Conservation (phyloP, 2,113 vertebrate genomes). For the Trogon melanurus region DNA sequence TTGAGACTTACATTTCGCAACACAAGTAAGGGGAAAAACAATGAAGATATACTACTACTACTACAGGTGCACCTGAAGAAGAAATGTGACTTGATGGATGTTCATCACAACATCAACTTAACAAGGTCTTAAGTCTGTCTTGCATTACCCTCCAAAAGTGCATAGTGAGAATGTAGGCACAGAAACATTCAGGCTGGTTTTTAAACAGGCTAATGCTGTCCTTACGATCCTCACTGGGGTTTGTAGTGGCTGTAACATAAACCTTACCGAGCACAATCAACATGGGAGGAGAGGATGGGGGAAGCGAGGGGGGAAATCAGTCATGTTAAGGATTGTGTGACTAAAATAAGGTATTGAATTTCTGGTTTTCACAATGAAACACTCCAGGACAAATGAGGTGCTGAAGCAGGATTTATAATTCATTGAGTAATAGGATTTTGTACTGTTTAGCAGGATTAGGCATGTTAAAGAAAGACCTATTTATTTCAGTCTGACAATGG, state of each 20-base stretch:
- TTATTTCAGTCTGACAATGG: conserved; percentile 81
- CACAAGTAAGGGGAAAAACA: background rate
- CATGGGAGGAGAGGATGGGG: background rate
- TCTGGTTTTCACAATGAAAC: conserved; percentile 61
- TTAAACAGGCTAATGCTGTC: background rate
- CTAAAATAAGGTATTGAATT: conserved; percentile 66
- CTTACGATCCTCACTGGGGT: background rate
- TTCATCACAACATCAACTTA: background rate
- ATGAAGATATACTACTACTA: background rate
- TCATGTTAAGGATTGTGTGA: background rate
- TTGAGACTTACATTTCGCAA: background rate
- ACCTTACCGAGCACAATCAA: background rate
- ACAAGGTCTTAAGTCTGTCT: background rate
- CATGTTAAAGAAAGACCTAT: conserved; percentile 84
- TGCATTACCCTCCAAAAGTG: background rate
- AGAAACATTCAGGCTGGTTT: background rate
- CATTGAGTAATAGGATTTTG: conserved; percentile 88
- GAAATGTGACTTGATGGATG: background rate
- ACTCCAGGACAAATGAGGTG: conserved; percentile 71
- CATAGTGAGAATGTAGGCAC: background rate
- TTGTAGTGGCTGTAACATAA: background rate
- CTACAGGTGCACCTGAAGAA: background rate
- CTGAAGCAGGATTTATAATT: conserved; percentile 83
- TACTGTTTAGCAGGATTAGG: conserved; percentile 87
- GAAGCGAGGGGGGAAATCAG: background rate